Evolutionary conservation across 1,140 invertebrate genomes (phyloP).

Genomic region (Whitmania pigra): DNA sequence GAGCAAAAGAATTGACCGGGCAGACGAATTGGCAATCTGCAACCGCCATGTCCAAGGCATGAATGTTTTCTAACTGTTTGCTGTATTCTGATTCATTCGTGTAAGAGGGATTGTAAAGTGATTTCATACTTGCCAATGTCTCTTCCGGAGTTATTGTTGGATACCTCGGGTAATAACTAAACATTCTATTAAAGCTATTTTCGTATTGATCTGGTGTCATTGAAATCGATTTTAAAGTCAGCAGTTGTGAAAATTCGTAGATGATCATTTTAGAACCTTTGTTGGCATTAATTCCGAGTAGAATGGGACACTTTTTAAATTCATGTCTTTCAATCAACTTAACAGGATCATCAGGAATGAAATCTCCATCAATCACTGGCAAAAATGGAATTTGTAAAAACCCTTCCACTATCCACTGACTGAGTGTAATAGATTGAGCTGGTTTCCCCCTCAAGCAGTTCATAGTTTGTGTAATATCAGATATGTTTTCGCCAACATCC

Average conservation of each 20-base stretch:
- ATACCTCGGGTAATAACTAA: slow-evolving; percentile 34
- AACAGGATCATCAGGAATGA: slow-evolving; percentile 70
- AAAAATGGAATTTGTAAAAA: slow-evolving; percentile 56
- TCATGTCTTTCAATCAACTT: slow-evolving; percentile 63
- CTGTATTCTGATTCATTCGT: slow-evolving; percentile 67
- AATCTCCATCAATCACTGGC: slow-evolving; percentile 78
- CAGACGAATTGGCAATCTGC: slow-evolving; percentile 94
- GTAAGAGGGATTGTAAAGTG: slow-evolving; percentile 1
- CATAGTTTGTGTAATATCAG: slow-evolving; percentile 48
- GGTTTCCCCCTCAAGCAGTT: slow-evolving; percentile 59
- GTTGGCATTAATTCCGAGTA: slow-evolving; percentile 83
- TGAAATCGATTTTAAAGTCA: slow-evolving; percentile 28
- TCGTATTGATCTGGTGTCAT: slow-evolving; percentile 62
- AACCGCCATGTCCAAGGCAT: slow-evolving; percentile 81
- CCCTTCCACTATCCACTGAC: slow-evolving; percentile 68
- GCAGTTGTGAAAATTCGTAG: slow-evolving; percentile 52
- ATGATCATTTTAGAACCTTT: slow-evolving; percentile 82
- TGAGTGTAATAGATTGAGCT: slow-evolving; percentile 62
- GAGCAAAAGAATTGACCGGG: slow-evolving; percentile 80
- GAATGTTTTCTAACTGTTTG: slow-evolving; percentile 73
- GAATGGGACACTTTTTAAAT: slow-evolving; percentile 82
- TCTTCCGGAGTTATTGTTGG: slow-evolving; percentile 12
- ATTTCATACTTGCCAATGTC: slow-evolving; percentile 61
- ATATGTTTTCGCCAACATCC: slow-evolving; percentile 45
- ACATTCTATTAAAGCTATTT: slow-evolving; percentile 26